Conservation (phyloP, 1,140 invertebrate species). For the Sinonovacula constricta region DNA sequence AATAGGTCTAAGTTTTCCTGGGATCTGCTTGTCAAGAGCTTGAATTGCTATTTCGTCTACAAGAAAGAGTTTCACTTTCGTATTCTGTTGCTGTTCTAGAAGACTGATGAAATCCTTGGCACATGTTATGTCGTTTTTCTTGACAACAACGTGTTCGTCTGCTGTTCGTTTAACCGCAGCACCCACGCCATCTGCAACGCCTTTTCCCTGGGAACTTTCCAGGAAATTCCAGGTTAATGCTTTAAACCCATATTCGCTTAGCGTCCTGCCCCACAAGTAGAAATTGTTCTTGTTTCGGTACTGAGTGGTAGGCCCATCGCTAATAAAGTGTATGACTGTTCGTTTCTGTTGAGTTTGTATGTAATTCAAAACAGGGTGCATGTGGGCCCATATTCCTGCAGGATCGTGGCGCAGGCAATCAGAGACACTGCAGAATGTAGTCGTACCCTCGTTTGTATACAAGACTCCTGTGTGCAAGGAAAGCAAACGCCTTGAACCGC, state of each 20-base stretch:
- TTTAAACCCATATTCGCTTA: constrained; percentile 1
- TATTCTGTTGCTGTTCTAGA: too few species aligned
- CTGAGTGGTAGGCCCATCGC: constrained; percentile 2
- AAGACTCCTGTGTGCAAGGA: constrained; percentile 48
- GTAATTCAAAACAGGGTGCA: constrained; percentile 55
- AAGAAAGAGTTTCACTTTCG: too few species aligned
- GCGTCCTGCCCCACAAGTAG: background rate
- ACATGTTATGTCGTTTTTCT: too few species aligned
- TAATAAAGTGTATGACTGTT: constrained; percentile 50
- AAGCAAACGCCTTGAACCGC: constrained; percentile 43
- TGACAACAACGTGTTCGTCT: background rate
- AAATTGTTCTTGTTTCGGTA: constrained; percentile 1
- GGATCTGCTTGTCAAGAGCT: too few species aligned
- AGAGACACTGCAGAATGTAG: constrained; percentile 48
- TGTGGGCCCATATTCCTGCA: constrained; percentile 53
- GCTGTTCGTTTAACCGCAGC: background rate
- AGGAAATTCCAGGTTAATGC: background rate
- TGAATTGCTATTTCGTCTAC: too few species aligned
- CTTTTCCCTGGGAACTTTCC: background rate
- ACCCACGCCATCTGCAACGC: constrained; percentile 1
- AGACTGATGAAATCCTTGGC: background rate
- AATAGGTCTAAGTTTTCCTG: too few species aligned
- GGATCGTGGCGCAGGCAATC: constrained; percentile 52
- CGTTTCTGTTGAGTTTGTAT: too few species aligned
- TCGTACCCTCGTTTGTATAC: background rate